phyloP scores from a whole-genome alignment of 1,140 invertebrate species.

The Cydia pomonella region DNA sequence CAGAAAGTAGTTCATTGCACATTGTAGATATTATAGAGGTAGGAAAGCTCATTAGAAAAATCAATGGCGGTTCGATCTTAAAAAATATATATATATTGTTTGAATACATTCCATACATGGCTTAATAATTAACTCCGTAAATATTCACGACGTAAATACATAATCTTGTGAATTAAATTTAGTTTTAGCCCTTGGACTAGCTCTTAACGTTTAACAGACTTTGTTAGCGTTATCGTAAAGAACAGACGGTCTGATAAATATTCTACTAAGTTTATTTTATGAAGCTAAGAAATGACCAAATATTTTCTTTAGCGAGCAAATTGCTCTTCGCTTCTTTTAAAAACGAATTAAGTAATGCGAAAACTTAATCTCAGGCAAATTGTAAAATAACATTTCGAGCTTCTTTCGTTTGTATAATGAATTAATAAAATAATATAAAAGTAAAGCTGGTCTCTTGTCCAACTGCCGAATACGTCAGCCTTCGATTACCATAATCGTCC shows the following conservation, averaged over 20 bases:
- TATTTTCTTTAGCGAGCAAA: neutral
- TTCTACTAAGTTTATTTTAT: neutral
- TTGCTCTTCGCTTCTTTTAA: neutral
- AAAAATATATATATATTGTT: no score
- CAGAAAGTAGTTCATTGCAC: no score
- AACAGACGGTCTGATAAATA: conserved; percentile 1
- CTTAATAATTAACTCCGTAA: no score
- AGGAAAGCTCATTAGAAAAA: no score
- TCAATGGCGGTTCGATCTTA: no score
- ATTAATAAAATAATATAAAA: neutral
- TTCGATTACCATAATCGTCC: conserved; percentile 44
- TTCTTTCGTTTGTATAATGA: neutral
- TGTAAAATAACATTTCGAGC: neutral
- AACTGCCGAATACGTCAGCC: conserved; percentile 63
- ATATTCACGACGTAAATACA: no score
- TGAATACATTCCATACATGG: no score
- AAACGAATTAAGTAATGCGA: neutral
- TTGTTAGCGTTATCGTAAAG: neutral
- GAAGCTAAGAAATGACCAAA: conserved; percentile 1
- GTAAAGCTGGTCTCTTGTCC: conserved; percentile 36
- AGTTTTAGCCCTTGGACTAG: neutral
- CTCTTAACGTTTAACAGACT: neutral
- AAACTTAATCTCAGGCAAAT: neutral
- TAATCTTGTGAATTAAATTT: neutral
- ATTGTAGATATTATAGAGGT: no score